Evolutionary conservation across 2,113 vertebrate genomes (phyloP), one percentile per base, ranked within the genome.

Genomic region (Zosterops hypoxanthus): DNA sequence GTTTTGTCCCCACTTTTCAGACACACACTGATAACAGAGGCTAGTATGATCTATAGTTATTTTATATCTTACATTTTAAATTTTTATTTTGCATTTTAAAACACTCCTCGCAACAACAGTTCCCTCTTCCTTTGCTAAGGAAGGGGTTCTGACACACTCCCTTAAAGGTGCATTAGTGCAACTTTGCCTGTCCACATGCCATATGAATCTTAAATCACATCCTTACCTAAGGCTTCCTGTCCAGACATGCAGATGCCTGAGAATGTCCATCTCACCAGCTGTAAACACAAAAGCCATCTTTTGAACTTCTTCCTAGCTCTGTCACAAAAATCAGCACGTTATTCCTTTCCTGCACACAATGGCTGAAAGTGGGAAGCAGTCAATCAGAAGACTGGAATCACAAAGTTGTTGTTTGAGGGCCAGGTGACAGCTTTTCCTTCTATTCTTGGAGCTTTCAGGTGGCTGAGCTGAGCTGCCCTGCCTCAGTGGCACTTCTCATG

Each of bases 391-490:
- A 72, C 8, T 24, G 12, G 47, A 83, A 49, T 19, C 28, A n/a
- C 55, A 14, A 20, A 49, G 24, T 0, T 12, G 6, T 7, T 61
- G 41, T n/a, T 8, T 29, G 50, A 69, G 84, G 49, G 61, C 53
- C 79, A 72, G 25, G 42, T 17, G 49, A 52, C 22, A 76, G 66
- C 65, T 68, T 52, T 24, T 61, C 76, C 59, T 60, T 17, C 55
- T 20, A 1, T 70, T 31, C 36, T 9, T 4, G 1, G 50, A 34
- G 31, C 5, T 1, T 2, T 4, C 14, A 52, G 75, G n/a, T 22
- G 29, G 39, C 22, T 16, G 76, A 88, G 71, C 19, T 69, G 76
- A 88, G 55, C 20, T 70, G 88, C 42, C 47, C 46, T 80, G 84
- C 63, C 77, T 47, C 0, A 0, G 52, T 21, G 24, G 69, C 87